These are phyloP conservation scores for Ellobium chinense DNA, from an alignment of 2,888 invertebrate genomes.

Conservation along the genomic window DNA sequence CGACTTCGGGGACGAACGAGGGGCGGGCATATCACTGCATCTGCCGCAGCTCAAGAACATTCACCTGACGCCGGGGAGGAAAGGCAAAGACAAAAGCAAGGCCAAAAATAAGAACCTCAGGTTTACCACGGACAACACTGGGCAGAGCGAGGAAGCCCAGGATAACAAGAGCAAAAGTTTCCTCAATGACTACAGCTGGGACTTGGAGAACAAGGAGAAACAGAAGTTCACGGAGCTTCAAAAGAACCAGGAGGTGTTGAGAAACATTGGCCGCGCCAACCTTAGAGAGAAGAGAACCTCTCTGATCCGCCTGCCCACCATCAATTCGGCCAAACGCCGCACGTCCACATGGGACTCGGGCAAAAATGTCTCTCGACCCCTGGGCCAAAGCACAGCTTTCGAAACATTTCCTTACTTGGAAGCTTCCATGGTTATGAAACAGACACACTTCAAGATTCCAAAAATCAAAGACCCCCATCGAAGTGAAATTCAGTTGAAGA, in stretches of 20 bases:
- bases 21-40: conserved; percentile 19
- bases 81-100: neutral
- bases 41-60: conserved; percentile 9
- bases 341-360: conserved; percentile 63
- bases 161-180: neutral
- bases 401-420: conserved; percentile 28
- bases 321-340: conserved; percentile 41
- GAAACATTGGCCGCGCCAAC: conserved; percentile 17
- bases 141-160: neutral
- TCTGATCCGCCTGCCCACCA: conserved; percentile 36
- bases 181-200: neutral
- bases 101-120: neutral
- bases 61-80: neutral
- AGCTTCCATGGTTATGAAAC: conserved; percentile 20
- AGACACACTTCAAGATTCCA: conserved; percentile 57
- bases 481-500: conserved; percentile 54
- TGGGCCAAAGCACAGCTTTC: conserved; percentile 34
- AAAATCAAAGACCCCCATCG: conserved; percentile 59
- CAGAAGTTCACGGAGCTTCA: conserved; percentile 24
- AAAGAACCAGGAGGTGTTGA: conserved; percentile 3
- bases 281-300: neutral
- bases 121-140: neutral
- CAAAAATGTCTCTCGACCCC: conserved; percentile 16
- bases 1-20: neutral
- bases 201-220: conserved; percentile 3